A percentile compares a stretch with the other conserved stretches of the same genome.
phyloP scores from a whole-genome alignment of 53 echinoderm and acorn worm species.

The Holothuria leucospilota region DNA sequence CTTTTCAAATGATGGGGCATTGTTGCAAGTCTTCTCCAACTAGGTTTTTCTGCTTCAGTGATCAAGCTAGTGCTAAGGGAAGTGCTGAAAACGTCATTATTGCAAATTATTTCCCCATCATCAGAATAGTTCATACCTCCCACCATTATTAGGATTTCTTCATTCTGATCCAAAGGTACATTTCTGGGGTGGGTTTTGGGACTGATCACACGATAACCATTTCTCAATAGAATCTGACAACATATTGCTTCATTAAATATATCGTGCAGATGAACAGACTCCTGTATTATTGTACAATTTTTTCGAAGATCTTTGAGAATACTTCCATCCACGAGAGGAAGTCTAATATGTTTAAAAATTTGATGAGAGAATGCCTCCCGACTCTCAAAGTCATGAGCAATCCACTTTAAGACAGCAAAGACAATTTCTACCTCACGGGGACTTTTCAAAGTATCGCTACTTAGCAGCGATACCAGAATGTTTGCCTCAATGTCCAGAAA shows the following conservation, averaged over 20 bases:
- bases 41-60: conserved; percentile 40
- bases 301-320: conserved; percentile 53
- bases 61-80: neutral
- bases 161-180: conserved; percentile 45
- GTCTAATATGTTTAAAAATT: conserved; percentile 63
- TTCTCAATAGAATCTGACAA: conserved; percentile 71
- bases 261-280: conserved; percentile 50
- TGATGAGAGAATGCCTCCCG: conserved; percentile 49
- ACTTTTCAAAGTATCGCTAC: conserved; percentile 33
- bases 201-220: conserved; percentile 73
- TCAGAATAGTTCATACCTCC: conserved; percentile 69
- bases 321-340: conserved; percentile 66
- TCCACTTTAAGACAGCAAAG: conserved; percentile 70
- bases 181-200: conserved; percentile 62
- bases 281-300: conserved; percentile 19
- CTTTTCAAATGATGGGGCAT: conserved; percentile 78
- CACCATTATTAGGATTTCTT: conserved; percentile 68
- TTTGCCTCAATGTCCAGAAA: conserved; percentile 51
- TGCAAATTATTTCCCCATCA: conserved; percentile 75
- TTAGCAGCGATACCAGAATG: neutral
- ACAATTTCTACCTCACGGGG: conserved; percentile 62
- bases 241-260: conserved; percentile 76
- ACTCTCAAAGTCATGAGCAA: conserved; percentile 34
- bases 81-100: conserved; percentile 56
- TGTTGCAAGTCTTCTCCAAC: conserved; percentile 67